Evolutionary conservation across 2,888 invertebrate genomes (phyloP).

Genomic region (Tenthredo amoena): DNA sequence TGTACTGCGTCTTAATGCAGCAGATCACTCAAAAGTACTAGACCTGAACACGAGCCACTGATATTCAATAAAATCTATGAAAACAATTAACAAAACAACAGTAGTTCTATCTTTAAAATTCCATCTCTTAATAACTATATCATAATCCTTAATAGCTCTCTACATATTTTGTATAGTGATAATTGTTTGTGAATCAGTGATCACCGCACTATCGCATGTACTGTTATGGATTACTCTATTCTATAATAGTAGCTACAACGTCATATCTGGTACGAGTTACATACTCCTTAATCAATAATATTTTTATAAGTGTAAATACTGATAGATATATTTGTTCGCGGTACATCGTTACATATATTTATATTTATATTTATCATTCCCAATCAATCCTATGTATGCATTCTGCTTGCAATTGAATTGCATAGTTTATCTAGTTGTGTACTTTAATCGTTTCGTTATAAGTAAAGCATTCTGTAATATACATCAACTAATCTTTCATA

Average conservation of each 20-base stretch:
- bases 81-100: constrained; percentile 77
- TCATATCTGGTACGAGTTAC: constrained; percentile 45
- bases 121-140: constrained; percentile 67
- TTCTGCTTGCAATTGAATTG: constrained; percentile 42
- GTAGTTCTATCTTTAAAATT: constrained; percentile 72
- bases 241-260: constrained; percentile 51
- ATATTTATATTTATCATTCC: constrained; percentile 44
- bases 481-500: constrained; percentile 41
- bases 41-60: constrained; percentile 35
- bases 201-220: constrained; percentile 50
- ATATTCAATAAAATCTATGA: constrained; percentile 75
- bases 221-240: constrained; percentile 53
- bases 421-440: constrained; percentile 45
- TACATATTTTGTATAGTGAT: constrained; percentile 47
- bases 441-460: constrained; percentile 36
- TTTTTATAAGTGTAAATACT: constrained; percentile 71
- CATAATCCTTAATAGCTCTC: constrained; percentile 48
- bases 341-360: constrained; percentile 51
- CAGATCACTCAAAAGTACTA: constrained; percentile 33
- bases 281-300: constrained; percentile 54
- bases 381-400: constrained; percentile 33
- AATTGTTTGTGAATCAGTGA: constrained; percentile 43
- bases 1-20: neutral
- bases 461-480: constrained; percentile 44
- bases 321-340: constrained; percentile 70